Base-by-base conservation (phyloP, 2,888 invertebrate species). In the Disparrhopalites patrizii region DNA sequence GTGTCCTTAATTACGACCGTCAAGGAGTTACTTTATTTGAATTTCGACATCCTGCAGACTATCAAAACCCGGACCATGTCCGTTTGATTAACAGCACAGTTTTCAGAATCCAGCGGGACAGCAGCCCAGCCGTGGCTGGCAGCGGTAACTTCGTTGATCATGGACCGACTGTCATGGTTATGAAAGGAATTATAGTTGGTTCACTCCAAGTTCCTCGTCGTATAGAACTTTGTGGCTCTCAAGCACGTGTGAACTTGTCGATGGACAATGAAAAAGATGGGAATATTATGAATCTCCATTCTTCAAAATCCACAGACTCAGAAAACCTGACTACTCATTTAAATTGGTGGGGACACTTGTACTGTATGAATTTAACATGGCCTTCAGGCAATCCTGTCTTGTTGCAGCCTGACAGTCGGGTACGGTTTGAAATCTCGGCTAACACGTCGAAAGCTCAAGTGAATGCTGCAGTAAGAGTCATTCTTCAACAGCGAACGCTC, bases 11-110 rank as follows among this genome's bases (percentile, higher is more conserved):
- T 27, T 68, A 63, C 25, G 86, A 86, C 70, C 83, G 93, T 27
- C 93, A 95, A 0, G 96, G 95, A 0, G 82, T 95, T 2, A 94
- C 93, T 0, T 92, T 91, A 75, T 83, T 93, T 27, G 87, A 91
- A 75, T 95, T 94, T 79, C 87, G 90, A 75, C 88, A 90, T 78
- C 94, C 94, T 0, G 88, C 90, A 0, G 91, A 96, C 79, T 86
- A 86, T 78, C 86, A 87, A 31, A 91, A 93, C 77, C 96, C 96
- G 0, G 96, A 96, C 77, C 87, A 86, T 69, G 93, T 83, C 20
- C 66, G 73, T 75, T 75, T 77, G 40, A 68, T 70, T 1, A 75
- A 75, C 50, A 67, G 72, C 0, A 73, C 71, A 0, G 66, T 65
- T 0, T 63, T 75, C 15, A 66, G 58, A 2, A 50, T 74, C 30